A percentile compares a stretch with the other conserved stretches of the same genome.
Conservation (phyloP, 2,888 invertebrate species). For the Nomada fabriciana region DNA sequence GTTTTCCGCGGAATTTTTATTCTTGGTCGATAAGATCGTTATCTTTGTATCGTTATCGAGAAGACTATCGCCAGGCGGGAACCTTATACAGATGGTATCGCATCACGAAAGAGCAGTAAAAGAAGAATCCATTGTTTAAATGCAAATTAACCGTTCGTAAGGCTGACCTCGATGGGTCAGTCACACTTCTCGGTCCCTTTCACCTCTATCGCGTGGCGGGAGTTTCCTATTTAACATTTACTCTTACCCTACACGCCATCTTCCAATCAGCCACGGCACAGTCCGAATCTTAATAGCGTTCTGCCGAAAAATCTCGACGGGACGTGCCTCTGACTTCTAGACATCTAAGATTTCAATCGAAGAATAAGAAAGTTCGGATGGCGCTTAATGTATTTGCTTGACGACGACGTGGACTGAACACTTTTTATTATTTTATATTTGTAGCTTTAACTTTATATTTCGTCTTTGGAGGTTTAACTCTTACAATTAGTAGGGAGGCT, state of each 20-base stretch:
- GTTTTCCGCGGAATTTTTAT: not conserved
- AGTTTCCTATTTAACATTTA: slow-evolving; percentile 53
- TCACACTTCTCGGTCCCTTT: slow-evolving; percentile 60
- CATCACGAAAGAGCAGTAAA: slow-evolving; percentile 27
- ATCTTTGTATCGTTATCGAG: too few relatives aligned
- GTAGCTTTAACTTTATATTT: too few relatives aligned
- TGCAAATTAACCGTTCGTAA: slow-evolving; percentile 56
- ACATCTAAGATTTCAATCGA: not conserved
- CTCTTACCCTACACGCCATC: slow-evolving; percentile 56
- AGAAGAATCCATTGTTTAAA: slow-evolving; percentile 60
- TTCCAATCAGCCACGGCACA: slow-evolving; percentile 46
- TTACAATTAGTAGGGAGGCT: too few relatives aligned
- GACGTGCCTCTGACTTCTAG: not conserved
- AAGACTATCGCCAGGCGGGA: not conserved
- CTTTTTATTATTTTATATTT: too few relatives aligned
- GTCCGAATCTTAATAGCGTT: slow-evolving; percentile 35
- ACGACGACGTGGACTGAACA: too few relatives aligned
- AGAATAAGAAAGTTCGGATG: not conserved
- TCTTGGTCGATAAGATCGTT: slow-evolving; percentile 6
- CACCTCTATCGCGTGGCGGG: slow-evolving; percentile 33
- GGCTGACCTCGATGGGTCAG: slow-evolving; percentile 69
- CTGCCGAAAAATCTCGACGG: slow-evolving; percentile 24
- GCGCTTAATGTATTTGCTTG: not conserved
- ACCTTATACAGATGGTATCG: slow-evolving; percentile 40
- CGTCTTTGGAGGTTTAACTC: too few relatives aligned